phyloP scores from a whole-genome alignment of 2,888 invertebrate species.

The Hydrotaea cyrtoneurina region DNA sequence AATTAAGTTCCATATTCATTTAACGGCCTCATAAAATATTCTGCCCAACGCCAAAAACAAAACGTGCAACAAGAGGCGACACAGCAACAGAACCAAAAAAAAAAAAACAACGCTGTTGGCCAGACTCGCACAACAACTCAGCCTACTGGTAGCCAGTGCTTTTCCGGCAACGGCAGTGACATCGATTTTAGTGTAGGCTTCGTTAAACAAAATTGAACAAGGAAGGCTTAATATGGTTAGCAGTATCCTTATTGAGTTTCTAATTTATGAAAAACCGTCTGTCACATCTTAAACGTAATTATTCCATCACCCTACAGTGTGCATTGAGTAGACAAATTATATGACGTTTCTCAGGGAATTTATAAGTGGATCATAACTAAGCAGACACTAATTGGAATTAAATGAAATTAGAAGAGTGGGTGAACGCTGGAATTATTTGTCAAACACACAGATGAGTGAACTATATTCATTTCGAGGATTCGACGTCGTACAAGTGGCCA shows the following conservation, averaged over 20 bases:
- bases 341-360: too few relatives aligned
- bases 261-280: constrained; percentile 17
- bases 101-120: background rate
- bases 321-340: too few relatives aligned
- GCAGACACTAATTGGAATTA: too few relatives aligned
- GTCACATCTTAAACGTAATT: too few relatives aligned
- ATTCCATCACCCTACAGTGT: too few relatives aligned
- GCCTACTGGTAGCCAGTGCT: background rate
- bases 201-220: constrained; percentile 10
- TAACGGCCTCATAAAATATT: constrained; percentile 67
- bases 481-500: too few relatives aligned
- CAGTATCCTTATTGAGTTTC: constrained; percentile 27
- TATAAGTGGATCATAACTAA: too few relatives aligned
- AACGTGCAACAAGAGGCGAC: background rate
- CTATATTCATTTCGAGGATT: too few relatives aligned
- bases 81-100: background rate
- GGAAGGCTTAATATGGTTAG: constrained; percentile 17
- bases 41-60: constrained; percentile 9
- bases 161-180: background rate
- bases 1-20: constrained; percentile 65
- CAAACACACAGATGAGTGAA: too few relatives aligned
- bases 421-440: too few relatives aligned
- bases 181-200: background rate
- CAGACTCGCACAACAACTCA: background rate
- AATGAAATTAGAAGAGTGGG: too few relatives aligned